A percentile compares a stretch with the other conserved stretches of the same genome.
Evolutionary conservation across 2,888 invertebrate genomes (phyloP).

Genomic region (Cantharis rustica): DNA sequence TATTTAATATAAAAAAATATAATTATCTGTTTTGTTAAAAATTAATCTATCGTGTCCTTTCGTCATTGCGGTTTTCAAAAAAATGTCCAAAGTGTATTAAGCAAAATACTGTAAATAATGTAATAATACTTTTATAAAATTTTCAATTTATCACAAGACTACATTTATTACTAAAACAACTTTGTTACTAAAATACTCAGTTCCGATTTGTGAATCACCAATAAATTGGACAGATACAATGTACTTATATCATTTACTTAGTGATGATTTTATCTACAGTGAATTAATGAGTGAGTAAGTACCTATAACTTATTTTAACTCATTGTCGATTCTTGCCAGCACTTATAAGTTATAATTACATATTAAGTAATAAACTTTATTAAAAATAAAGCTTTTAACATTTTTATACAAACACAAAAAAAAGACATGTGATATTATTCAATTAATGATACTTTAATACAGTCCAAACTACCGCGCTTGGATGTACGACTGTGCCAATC

Average conservation of each 20-base stretch:
- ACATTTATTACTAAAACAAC: slow-evolving; percentile 47
- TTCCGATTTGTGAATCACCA: slow-evolving; percentile 35
- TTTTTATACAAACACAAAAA: slow-evolving; percentile 24
- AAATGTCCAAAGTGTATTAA: slow-evolving; percentile 8
- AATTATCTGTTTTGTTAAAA: background rate
- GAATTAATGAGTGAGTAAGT: slow-evolving; percentile 25
- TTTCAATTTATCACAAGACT: slow-evolving; percentile 49
- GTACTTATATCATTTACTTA: slow-evolving; percentile 17
- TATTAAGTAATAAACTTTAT: slow-evolving; percentile 16
- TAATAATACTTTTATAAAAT: slow-evolving; percentile 36
- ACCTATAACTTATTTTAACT: slow-evolving; percentile 8
- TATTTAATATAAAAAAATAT: background rate
- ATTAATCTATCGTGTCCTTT: background rate
- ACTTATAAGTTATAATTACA: slow-evolving; percentile 14
- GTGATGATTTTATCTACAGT: slow-evolving; percentile 33
- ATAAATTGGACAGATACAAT: slow-evolving; percentile 32
- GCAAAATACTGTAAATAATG: slow-evolving; percentile 30
- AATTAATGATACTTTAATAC: slow-evolving; percentile 62
- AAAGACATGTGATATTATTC: slow-evolving; percentile 8
- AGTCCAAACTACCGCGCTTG: slow-evolving; percentile 69
- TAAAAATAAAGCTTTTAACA: slow-evolving; percentile 27
- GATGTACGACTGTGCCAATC: slow-evolving; percentile 70
- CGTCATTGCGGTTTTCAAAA: slow-evolving; percentile 1
- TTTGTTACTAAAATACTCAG: slow-evolving; percentile 47
- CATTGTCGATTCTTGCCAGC: slow-evolving; percentile 19